phyloP scores from a whole-genome alignment of 2,797 vertebrate genomes.

The Channallabes apus region DNA sequence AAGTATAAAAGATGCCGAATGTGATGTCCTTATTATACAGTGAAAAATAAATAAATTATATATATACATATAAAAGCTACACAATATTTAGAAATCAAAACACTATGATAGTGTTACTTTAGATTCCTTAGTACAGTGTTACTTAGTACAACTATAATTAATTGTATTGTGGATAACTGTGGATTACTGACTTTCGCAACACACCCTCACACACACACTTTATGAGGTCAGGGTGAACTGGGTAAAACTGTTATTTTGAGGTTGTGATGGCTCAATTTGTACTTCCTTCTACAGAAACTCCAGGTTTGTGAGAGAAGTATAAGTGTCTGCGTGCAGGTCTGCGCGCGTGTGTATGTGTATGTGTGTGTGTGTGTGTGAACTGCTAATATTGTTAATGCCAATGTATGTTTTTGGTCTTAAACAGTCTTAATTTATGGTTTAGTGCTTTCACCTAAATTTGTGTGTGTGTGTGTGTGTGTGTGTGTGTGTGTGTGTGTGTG shows the following conservation, averaged over 20 bases:
- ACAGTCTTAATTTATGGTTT: background rate
- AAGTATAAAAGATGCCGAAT: background rate
- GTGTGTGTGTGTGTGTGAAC: too few relatives aligned
- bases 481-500: conserved; percentile 25
- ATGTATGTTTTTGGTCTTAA: background rate
- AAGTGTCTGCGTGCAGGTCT: background rate
- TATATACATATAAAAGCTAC: background rate
- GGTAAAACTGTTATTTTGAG: conserved; percentile 47
- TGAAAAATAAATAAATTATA: background rate
- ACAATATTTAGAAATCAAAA: background rate
- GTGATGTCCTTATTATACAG: background rate
- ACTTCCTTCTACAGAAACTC: conserved; percentile 24
- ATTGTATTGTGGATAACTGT: background rate
- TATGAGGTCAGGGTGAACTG: conserved; percentile 36
- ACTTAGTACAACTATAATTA: background rate
- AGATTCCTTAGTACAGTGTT: background rate
- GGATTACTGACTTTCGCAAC: background rate
- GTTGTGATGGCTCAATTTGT: conserved; percentile 20
- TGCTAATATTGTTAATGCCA: background rate
- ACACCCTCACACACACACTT: conserved; percentile 20
- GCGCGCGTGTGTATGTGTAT: background rate
- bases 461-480: conserved; percentile 20
- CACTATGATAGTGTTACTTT: background rate
- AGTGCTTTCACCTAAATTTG: background rate
- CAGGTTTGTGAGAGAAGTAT: background rate